phyloP scores from a whole-genome alignment of 2,113 vertebrate species.

The Caretta caretta region DNA sequence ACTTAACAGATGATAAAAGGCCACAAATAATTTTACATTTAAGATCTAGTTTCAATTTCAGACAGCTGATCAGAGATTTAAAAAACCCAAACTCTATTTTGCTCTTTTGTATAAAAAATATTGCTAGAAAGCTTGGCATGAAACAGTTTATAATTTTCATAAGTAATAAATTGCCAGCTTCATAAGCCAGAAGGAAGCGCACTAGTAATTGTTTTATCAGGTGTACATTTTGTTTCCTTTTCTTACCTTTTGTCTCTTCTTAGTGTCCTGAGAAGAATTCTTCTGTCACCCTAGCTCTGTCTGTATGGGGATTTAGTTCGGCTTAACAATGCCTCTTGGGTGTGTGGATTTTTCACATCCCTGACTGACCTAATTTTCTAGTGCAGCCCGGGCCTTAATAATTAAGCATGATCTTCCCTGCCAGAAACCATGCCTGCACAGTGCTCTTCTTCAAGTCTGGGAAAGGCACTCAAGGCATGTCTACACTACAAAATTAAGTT shows the following conservation, averaged over 20 bases:
- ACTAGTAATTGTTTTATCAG: background rate
- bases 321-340: too few relatives aligned
- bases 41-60: background rate
- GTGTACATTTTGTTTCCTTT: background rate
- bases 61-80: background rate
- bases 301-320: background rate
- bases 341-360: too few relatives aligned
- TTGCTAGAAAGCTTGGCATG: background rate
- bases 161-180: background rate
- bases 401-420: background rate
- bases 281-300: background rate
- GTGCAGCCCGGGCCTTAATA: background rate
- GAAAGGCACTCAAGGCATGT: too few relatives aligned
- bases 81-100: background rate
- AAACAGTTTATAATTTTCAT: background rate
- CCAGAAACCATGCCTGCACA: background rate
- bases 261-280: background rate
- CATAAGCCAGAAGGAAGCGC: background rate
- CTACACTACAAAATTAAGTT: too few relatives aligned
- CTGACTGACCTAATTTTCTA: too few relatives aligned
- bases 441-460: too few relatives aligned
- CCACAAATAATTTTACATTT: background rate
- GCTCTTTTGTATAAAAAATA: background rate
- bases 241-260: background rate
- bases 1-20: background rate